Evolutionary conservation across 64 coral and sea anemone species (phyloP).

Genomic region (Anthopleura sola): DNA sequence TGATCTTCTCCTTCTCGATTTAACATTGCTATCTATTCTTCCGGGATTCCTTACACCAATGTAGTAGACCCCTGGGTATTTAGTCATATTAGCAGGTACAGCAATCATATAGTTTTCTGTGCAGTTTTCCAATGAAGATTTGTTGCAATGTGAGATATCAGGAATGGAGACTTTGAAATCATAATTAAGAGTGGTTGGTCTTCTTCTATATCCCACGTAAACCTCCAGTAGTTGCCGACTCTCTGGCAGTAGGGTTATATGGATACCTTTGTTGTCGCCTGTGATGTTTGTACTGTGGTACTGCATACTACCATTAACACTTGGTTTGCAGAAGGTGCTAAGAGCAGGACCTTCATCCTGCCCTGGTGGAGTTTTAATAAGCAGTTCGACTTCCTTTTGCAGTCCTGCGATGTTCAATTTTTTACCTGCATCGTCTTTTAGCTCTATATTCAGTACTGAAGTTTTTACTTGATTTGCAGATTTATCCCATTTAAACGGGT

Average conservation of each 20-base stretch:
- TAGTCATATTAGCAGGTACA: not conserved
- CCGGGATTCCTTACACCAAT: conserved; percentile 44
- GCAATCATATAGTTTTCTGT: not conserved
- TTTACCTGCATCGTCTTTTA: conserved; percentile 55
- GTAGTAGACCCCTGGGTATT: conserved; percentile 44
- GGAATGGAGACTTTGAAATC: conserved; percentile 51
- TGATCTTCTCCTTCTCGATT: conserved; percentile 50
- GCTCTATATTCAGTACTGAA: conserved; percentile 63
- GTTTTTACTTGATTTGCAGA: conserved; percentile 54
- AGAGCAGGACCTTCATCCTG: not conserved
- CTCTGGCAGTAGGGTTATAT: conserved; percentile 42
- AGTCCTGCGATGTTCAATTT: conserved; percentile 60
- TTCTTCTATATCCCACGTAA: conserved; percentile 29
- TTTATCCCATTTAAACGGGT: conserved; percentile 77
- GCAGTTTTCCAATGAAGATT: not conserved
- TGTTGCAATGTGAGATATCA: conserved; percentile 63
- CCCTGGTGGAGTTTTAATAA: conserved; percentile 31
- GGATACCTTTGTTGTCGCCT: conserved; percentile 22
- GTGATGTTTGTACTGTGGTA: conserved; percentile 56
- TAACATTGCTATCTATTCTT: not conserved
- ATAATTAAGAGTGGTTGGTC: conserved; percentile 51
- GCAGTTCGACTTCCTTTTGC: conserved; percentile 73
- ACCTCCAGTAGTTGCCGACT: conserved; percentile 27
- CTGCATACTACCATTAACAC: conserved; percentile 51
- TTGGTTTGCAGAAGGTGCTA: conserved; percentile 47